A percentile compares a stretch with the other conserved stretches of the same genome.
These are phyloP conservation scores for Hypsopygia costalis DNA, from an alignment of 2,888 invertebrate genomes.

Conservation along the genomic window DNA sequence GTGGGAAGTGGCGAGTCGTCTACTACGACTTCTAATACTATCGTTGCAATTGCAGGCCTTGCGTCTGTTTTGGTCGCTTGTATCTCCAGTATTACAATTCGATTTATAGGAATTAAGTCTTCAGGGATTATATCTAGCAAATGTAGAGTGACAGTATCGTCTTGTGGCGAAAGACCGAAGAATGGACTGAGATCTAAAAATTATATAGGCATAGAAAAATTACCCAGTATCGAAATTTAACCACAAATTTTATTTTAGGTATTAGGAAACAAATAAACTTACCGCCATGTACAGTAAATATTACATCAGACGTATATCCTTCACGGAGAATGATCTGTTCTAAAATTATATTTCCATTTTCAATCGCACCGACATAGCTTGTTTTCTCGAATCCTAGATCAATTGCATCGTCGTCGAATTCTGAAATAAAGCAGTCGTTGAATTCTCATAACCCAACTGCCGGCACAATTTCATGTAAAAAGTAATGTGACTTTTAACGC, in stretches of 20 bases:
- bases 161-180: neutral
- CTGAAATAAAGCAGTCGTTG: too few relatives aligned
- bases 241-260: too few relatives aligned
- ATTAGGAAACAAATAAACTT: too few relatives aligned
- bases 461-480: too few relatives aligned
- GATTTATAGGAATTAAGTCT: neutral
- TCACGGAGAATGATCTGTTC: conserved; percentile 26
- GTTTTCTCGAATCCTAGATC: conserved; percentile 28
- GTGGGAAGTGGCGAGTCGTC: too few relatives aligned
- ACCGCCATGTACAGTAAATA: conserved; percentile 30
- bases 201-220: too few relatives aligned
- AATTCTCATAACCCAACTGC: too few relatives aligned
- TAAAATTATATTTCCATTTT: conserved; percentile 17
- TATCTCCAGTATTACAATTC: conserved; percentile 1
- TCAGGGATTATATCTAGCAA: neutral
- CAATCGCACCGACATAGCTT: conserved; percentile 27
- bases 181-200: conserved; percentile 8
- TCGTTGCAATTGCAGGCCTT: neutral
- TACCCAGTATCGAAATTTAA: too few relatives aligned
- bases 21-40: too few relatives aligned
- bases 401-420: conserved; percentile 13
- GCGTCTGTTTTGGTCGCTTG: neutral
- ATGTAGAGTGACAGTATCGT: neutral
- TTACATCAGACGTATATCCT: conserved; percentile 26
- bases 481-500: too few relatives aligned